Percentiles rank a stretch among this genome's conserved stretches.
These are phyloP conservation scores for Limonius californicus DNA, from an alignment of 1,140 invertebrate species.

Conservation along the genomic window DNA sequence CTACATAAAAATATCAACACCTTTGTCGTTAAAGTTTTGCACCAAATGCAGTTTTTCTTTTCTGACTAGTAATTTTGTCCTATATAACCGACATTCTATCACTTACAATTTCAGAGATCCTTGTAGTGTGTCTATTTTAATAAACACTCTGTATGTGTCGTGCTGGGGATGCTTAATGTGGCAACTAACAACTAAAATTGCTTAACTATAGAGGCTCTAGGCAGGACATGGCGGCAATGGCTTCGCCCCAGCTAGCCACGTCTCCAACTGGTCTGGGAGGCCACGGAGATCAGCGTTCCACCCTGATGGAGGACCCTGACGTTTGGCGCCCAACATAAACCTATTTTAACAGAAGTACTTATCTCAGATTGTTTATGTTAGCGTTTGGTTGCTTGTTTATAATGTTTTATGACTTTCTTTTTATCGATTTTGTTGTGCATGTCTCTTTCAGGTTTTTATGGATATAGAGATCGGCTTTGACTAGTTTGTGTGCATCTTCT, in stretches of 20 bases:
- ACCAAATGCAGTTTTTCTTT: too few relatives aligned
- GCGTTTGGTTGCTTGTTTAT: not conserved
- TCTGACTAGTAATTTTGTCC: too few relatives aligned
- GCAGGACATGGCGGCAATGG: constrained; percentile 77
- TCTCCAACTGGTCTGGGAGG: constrained; percentile 56
- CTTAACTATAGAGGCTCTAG: constrained; percentile 63
- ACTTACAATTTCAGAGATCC: too few relatives aligned
- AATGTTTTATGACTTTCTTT: too few relatives aligned
- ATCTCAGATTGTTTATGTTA: not conserved
- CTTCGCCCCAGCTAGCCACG: constrained; percentile 59
- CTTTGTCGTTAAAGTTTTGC: too few relatives aligned
- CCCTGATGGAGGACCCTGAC: constrained; percentile 83
- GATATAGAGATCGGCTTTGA: too few relatives aligned
- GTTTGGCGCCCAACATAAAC: constrained; percentile 85
- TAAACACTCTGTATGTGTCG: not conserved
- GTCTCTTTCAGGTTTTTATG: too few relatives aligned
- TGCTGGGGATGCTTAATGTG: not conserved
- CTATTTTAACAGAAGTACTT: not conserved
- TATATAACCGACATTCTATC: too few relatives aligned
- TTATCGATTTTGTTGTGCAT: too few relatives aligned
- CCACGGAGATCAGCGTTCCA: constrained; percentile 66
- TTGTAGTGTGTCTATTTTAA: constrained; percentile 17
- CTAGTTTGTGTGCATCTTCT: too few relatives aligned
- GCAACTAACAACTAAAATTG: constrained; percentile 4
- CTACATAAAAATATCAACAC: too few relatives aligned